Conservation (phyloP, 2,888 invertebrate species). For the Protonemura montana region DNA sequence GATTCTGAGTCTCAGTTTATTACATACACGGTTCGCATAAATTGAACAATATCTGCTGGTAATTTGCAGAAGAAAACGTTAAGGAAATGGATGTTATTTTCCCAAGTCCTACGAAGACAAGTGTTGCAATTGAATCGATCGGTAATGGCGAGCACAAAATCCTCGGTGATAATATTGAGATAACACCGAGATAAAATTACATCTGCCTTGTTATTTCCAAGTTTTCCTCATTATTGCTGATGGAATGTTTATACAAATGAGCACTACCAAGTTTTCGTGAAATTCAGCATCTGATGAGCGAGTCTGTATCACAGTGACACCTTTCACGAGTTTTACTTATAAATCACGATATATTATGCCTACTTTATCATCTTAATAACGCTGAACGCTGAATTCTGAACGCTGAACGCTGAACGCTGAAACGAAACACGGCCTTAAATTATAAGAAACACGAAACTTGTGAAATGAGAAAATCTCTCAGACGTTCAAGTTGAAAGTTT, state of each 20-base stretch:
- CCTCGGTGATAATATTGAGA: not conserved
- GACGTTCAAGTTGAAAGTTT: conserved; percentile 42
- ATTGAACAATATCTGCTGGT: conserved; percentile 29
- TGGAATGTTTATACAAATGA: conserved; percentile 21
- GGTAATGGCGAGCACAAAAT: not conserved
- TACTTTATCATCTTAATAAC: conserved; percentile 35
- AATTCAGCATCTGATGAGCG: not conserved
- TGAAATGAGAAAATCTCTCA: conserved; percentile 41
- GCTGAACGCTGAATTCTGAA: too few species aligned
- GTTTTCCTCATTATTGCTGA: not conserved
- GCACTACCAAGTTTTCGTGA: not conserved
- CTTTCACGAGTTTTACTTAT: conserved; percentile 21
- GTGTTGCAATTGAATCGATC: not conserved
- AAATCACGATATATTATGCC: conserved; percentile 24
- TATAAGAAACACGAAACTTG: conserved; percentile 42
- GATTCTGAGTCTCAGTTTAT: conserved; percentile 25
- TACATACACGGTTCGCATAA: conserved; percentile 27
- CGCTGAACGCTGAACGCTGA: too few species aligned
- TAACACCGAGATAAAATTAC: not conserved
- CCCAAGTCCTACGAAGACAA: not conserved
- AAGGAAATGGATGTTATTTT: conserved; percentile 7
- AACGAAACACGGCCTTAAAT: conserved; percentile 40
- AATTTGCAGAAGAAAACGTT: conserved; percentile 3
- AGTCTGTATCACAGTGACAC: conserved; percentile 28
- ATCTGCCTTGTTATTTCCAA: not conserved